Evolutionary conservation across 2,888 invertebrate species (phyloP).

Genomic region (Caprella mutica): DNA sequence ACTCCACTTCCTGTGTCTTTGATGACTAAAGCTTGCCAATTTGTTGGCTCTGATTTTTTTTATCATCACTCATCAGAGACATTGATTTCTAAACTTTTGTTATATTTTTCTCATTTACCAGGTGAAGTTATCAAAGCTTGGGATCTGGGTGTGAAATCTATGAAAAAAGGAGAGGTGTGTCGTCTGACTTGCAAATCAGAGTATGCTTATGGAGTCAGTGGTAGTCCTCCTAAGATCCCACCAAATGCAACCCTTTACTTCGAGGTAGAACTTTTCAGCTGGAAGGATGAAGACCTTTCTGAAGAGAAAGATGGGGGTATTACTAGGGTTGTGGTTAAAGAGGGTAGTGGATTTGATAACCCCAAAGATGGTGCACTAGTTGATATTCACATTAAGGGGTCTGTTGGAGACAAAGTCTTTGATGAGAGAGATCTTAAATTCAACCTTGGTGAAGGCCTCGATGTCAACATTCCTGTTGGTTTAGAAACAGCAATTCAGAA

Average conservation of each 20-base stretch:
- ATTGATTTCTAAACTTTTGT: too few species aligned
- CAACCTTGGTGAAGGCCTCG: constrained; percentile 70
- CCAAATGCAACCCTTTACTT: constrained; percentile 75
- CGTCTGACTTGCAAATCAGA: constrained; percentile 71
- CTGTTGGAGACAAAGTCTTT: constrained; percentile 54
- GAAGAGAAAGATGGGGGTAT: constrained; percentile 73
- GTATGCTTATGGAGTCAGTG: constrained; percentile 77
- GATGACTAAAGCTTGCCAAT: too few species aligned
- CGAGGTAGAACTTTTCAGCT: constrained; percentile 74
- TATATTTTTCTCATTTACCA: constrained; percentile 38
- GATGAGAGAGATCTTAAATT: constrained; percentile 75
- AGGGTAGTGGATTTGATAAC: constrained; percentile 57
- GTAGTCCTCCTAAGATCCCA: constrained; percentile 78
- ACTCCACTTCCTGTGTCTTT: too few species aligned
- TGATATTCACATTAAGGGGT: constrained; percentile 66
- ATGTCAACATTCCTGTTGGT: constrained; percentile 62
- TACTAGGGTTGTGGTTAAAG: constrained; percentile 55
- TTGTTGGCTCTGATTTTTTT: too few species aligned
- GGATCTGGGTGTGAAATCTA: constrained; percentile 85
- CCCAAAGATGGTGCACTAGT: constrained; percentile 76
- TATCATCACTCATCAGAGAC: too few species aligned
- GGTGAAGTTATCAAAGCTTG: constrained; percentile 81
- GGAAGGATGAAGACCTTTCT: constrained; percentile 80
- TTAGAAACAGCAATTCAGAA: constrained; percentile 68
- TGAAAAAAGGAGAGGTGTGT: constrained; percentile 81